Evolutionary conservation across 1,140 invertebrate genomes (phyloP), one percentile per base, ranked within the genome.

Genomic region (Anadara kagoshimensis): DNA sequence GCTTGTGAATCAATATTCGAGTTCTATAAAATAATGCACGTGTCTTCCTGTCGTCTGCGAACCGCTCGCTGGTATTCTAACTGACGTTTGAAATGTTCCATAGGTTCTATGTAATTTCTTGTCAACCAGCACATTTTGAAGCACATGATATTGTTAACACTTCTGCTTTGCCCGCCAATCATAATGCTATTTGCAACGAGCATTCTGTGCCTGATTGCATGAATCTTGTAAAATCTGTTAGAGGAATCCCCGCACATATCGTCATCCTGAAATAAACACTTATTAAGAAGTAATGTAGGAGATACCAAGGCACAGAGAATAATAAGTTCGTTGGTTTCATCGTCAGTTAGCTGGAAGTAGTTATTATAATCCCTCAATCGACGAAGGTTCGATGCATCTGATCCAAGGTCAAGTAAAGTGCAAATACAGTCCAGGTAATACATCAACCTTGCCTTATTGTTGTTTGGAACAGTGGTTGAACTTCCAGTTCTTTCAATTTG

Each of bases 181-280:
- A 78, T 56, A 3, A 81, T 59, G 14, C 49, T 68, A 5, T 51
- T 53, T 5, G 72, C 57, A 0, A 76, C 71, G 1, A 76, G 45
- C 18, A 81, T 56, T 7, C 53, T 63, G 29, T 72, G 61, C 7
- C 24, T 16, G 14, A 76, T 72, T 1, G 74, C 54, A 18, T 47
- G 66, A 10, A 81, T 70, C 22, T 78, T 69, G 54, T 72, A 81
- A 64, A 79, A 81, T 22, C 69, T 44, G 20, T 79, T 81, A 18
- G 14, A 56, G 14, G 18, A 47, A 26, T 77, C 47, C 8, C 77
- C 74, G 49, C 79, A 81, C 62, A 78, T 69, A 18, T n/a, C 47
- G 22, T 81, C 79, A 20, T 70, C 56, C 36, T 81, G 76, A 47
- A 81, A 81, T 51, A 81, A 66, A 5, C 67, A 69, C 44, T 79